phyloP scores from a whole-genome alignment of 2,888 invertebrate genomes.

The Coleophora flavipennella region DNA sequence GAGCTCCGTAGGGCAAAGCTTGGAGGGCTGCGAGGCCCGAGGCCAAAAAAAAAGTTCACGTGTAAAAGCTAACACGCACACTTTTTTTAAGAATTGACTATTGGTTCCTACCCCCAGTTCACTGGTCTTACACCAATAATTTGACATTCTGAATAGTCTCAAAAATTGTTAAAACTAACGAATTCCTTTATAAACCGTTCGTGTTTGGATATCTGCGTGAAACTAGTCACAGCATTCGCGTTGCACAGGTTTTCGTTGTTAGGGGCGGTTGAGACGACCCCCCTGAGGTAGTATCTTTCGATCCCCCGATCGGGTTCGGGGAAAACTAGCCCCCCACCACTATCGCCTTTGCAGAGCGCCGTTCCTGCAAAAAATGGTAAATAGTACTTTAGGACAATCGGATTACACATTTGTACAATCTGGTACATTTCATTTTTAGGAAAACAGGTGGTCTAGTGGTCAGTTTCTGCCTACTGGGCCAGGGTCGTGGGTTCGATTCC shows the following conservation, averaged over 20 bases:
- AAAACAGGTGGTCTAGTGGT: no score
- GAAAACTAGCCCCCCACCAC: conserved; percentile 51
- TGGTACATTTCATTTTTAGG: background rate
- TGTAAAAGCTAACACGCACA: no score
- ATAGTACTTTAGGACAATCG: no score
- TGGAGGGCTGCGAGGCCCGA: no score
- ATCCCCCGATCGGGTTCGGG: conserved; percentile 25
- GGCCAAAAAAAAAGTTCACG: no score
- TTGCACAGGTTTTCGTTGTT: conserved; percentile 35
- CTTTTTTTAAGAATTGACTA: no score
- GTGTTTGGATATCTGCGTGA: conserved; percentile 38
- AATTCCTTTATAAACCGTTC: conserved; percentile 37
- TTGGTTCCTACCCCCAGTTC: no score
- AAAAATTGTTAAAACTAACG: conserved; percentile 1
- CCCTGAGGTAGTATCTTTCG: conserved; percentile 42
- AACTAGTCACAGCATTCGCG: conserved; percentile 31
- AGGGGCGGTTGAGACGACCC: conserved; percentile 45
- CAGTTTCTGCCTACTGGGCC: no score
- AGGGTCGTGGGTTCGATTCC: no score
- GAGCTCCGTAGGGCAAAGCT: no score
- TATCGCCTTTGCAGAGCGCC: conserved; percentile 52
- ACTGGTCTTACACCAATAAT: no score
- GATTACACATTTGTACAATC: background rate
- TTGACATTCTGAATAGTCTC: no score
- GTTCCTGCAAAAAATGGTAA: conserved; percentile 26